Percentiles rank a stretch among this genome's conserved stretches.
phyloP scores from a whole-genome alignment of 2,888 invertebrate genomes.

The Thymelicus sylvestris region DNA sequence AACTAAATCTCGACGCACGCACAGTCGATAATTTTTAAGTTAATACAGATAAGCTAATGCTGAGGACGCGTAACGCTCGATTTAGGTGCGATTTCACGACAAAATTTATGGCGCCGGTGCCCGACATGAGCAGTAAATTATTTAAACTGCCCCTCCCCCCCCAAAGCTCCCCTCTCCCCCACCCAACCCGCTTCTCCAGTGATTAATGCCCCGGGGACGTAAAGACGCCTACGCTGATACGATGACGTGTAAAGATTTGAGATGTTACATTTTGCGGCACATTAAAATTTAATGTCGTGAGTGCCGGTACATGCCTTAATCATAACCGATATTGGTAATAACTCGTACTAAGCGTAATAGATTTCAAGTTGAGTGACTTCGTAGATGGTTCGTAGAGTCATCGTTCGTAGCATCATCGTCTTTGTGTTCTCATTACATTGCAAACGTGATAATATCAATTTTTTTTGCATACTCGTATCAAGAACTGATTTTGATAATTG shows the following conservation, averaged over 20 bases:
- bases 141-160: constrained; percentile 32
- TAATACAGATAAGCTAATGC: constrained; percentile 28
- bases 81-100: constrained; percentile 33
- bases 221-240: constrained; percentile 35
- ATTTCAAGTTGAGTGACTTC: background rate
- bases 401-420: too few relatives aligned
- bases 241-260: constrained; percentile 39
- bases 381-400: background rate
- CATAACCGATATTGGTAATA: background rate
- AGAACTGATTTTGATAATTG: too few relatives aligned
- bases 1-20: background rate
- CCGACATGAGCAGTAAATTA: constrained; percentile 39
- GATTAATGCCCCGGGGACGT: constrained; percentile 33
- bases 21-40: constrained; percentile 23
- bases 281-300: constrained; percentile 40
- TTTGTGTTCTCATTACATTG: too few relatives aligned
- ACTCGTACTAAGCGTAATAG: background rate
- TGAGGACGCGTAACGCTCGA: constrained; percentile 33
- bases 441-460: too few relatives aligned
- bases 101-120: constrained; percentile 34
- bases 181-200: constrained; percentile 1
- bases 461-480: too few relatives aligned
- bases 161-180: constrained; percentile 10
- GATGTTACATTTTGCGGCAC: constrained; percentile 29
- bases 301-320: background rate